Percentiles rank a stretch among this genome's conserved stretches.
Evolutionary conservation across 2,797 vertebrate genomes (phyloP).

Genomic region (Thalassophryne amazonica): DNA sequence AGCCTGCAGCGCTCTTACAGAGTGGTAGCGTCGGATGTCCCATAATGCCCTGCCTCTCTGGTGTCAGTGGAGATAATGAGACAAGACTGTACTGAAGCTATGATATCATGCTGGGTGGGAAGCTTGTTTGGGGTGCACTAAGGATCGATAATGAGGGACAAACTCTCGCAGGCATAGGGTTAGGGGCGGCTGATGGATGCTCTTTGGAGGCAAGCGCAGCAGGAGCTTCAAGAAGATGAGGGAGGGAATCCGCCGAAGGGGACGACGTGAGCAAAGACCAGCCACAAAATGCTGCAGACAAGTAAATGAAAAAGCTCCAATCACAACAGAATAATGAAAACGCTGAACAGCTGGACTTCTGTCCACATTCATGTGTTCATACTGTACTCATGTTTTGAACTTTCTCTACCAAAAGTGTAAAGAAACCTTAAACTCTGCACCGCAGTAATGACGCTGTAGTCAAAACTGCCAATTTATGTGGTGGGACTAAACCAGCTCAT

Average conservation of each 20-base stretch:
- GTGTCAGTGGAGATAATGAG: slow-evolving; percentile 69
- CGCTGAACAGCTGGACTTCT: slow-evolving; percentile 53
- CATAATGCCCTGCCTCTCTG: slow-evolving; percentile 48
- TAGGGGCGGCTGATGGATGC: slow-evolving; percentile 41
- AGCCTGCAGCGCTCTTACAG: slow-evolving; percentile 36
- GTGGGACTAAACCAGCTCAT: slow-evolving; percentile 41
- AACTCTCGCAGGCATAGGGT: slow-evolving; percentile 60
- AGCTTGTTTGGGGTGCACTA: slow-evolving; percentile 51
- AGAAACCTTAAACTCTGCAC: slow-evolving; percentile 7
- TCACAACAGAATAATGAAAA: slow-evolving; percentile 56
- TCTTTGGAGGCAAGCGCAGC: slow-evolving; percentile 59
- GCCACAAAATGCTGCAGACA: slow-evolving; percentile 31
- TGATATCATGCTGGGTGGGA: slow-evolving; percentile 60
- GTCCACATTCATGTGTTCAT: slow-evolving; percentile 11
- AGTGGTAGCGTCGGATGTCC: slow-evolving; percentile 60
- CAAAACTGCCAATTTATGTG: slow-evolving; percentile 31
- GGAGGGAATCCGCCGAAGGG: slow-evolving; percentile 40
- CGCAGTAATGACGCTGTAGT: slow-evolving; percentile 12
- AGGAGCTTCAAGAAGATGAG: slow-evolving; percentile 51
- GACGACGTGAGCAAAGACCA: slow-evolving; percentile 45
- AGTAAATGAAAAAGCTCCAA: slow-evolving; percentile 15
- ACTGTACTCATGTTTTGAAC: neutral
- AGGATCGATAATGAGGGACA: slow-evolving; percentile 77
- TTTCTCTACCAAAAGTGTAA: slow-evolving; percentile 15
- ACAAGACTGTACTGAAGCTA: slow-evolving; percentile 52